Evolutionary conservation across 2,888 invertebrate genomes (phyloP), one percentile per base, ranked within the genome.

Genomic region (Campopleginae sp.): DNA sequence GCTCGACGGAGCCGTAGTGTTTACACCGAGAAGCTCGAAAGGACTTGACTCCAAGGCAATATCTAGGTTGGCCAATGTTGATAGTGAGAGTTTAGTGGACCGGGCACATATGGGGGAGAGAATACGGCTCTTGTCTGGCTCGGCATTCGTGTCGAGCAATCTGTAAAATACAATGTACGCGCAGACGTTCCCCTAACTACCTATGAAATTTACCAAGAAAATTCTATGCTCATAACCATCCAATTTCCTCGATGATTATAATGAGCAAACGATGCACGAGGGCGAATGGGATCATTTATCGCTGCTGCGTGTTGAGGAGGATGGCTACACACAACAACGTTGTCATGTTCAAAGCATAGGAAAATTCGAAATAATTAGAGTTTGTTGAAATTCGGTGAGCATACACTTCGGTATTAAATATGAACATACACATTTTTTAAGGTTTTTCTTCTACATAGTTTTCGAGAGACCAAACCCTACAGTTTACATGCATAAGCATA

Each of bases 31-130:
- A 48, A 66, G 58, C 23, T 77, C 38, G 75, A 74, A 72, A 58
- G 80, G 72, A 77, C 48, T 68, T 66, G 61, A 74, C 71, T 72
- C 70, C 74, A 46, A 80, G 71, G 77, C 75, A 83, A 87, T 86
- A 84, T 82, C 71, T 51, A 38, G 72, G 65, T 48, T 76, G 44
- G 48, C 74, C 31, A 65, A 80, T 82, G 76, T 80, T 71, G 58
- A 80, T 80, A 76, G 65, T 33, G 19, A 23, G 51, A 44, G 44
- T 71, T 12, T n/a, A 72, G 71, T 33, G 79, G 27, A 48, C 61
- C n/a, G 4, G 46, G n/a, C 33, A 51, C 46, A 71, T 58, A 31
- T 27, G 54, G 54, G 54, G 42, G 33, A 68, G 74, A 27, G 44
- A 33, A 17, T 38, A 8, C 23, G 48, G 46, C 19, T 31, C 51